A percentile compares a stretch with the other conserved stretches of the same genome.
phyloP scores from a whole-genome alignment of 2,113 vertebrate species.

The Pituophis catenifer region DNA sequence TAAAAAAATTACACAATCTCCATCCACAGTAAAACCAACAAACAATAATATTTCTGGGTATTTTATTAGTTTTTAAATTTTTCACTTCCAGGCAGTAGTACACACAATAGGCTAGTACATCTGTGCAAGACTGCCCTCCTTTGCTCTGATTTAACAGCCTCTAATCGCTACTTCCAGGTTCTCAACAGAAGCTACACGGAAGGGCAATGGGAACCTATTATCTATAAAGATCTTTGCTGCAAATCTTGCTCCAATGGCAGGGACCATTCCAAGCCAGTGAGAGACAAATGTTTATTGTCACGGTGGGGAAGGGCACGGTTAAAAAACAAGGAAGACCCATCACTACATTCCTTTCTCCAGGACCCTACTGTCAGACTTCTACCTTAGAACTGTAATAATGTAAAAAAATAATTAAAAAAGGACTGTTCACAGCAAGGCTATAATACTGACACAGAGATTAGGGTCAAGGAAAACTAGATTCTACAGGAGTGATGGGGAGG shows the following conservation, averaged over 20 bases:
- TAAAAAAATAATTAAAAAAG: not conserved
- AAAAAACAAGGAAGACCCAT: not conserved
- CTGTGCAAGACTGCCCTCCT: not conserved
- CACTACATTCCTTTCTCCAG: not conserved
- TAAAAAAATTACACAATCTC: not conserved
- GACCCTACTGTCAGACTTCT: not conserved
- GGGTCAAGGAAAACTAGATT: slow-evolving; percentile 6
- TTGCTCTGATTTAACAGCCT: not conserved
- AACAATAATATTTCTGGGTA: not conserved
- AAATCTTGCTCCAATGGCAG: not conserved
- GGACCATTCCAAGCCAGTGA: not conserved
- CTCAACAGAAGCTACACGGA: not conserved
- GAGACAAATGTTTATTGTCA: not conserved
- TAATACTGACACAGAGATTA: not conserved
- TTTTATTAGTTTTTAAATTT: slow-evolving; percentile 7
- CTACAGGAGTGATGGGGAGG: not conserved
- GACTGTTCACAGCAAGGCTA: not conserved
- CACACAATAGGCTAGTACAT: not conserved
- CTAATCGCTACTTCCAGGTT: not conserved
- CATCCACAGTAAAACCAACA: not conserved
- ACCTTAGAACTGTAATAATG: not conserved
- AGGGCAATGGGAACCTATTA: not conserved
- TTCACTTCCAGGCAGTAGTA: not conserved
- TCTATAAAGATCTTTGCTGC: not conserved
- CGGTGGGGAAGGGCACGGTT: too few relatives aligned